Conservation (phyloP, 2,797 vertebrate genomes). For the Sciurus vulgaris region DNA sequence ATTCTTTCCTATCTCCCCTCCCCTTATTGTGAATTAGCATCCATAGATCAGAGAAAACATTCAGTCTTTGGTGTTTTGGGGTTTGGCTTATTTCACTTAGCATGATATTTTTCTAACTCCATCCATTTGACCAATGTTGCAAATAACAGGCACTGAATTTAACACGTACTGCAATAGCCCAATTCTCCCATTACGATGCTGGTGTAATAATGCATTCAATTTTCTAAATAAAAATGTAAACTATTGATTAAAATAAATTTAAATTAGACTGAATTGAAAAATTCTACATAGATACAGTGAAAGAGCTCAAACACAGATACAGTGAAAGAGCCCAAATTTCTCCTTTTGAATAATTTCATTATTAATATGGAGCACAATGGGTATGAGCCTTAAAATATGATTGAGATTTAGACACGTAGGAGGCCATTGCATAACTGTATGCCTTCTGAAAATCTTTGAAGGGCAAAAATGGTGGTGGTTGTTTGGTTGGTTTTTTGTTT, state of each 20-base stretch:
- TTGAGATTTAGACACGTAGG: neutral
- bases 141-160: neutral
- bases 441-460: neutral
- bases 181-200: neutral
- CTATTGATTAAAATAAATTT: neutral
- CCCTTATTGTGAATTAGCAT: too few species aligned
- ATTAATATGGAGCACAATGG: rapidly evolving
- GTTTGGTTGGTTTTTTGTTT: too few species aligned
- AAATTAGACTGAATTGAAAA: neutral
- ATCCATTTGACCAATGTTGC: neutral
- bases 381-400: neutral
- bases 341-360: neutral
- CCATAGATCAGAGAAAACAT: too few species aligned
- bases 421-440: neutral
- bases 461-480: neutral
- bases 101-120: too few species aligned
- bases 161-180: neutral
- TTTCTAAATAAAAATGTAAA: neutral
- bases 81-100: too few species aligned
- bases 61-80: too few species aligned
- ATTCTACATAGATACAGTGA: neutral
- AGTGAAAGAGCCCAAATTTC: neutral
- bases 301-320: neutral
- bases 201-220: neutral
- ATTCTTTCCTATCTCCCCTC: too few species aligned